Evolutionary conservation across 2,888 invertebrate species (phyloP).

Genomic region (Agrotis exclamationis): DNA sequence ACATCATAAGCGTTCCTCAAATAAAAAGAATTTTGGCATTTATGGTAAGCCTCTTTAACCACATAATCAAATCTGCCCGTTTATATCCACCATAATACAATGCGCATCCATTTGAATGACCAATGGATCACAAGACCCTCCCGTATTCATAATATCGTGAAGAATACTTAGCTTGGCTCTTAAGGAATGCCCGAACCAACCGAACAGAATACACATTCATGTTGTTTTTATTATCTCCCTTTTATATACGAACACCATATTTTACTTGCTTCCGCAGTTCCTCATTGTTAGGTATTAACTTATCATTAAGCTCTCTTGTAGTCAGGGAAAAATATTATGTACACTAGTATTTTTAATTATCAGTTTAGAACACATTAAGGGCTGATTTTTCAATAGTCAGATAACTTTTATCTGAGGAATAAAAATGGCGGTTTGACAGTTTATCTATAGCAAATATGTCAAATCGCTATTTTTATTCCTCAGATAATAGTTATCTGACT

Average conservation of each 20-base stretch:
- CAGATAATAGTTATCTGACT: no score
- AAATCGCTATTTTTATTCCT: no score
- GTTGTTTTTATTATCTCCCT: conserved; percentile 17
- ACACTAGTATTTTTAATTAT: no score
- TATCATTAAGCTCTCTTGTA: neutral
- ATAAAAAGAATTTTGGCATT: no score
- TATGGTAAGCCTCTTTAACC: neutral
- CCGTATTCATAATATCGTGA: conserved; percentile 40
- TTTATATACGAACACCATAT: conserved; percentile 26
- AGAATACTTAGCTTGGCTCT: conserved; percentile 30
- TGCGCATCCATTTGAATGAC: conserved; percentile 48
- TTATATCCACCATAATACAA: conserved; percentile 19
- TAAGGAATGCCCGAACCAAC: conserved; percentile 22
- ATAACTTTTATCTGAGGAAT: no score
- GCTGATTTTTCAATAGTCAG: no score
- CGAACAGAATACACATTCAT: conserved; percentile 28
- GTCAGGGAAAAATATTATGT: neutral
- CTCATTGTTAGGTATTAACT: neutral
- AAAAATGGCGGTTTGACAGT: no score
- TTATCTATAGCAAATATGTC: no score
- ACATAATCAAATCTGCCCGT: conserved; percentile 17
- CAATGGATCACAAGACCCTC: conserved; percentile 33
- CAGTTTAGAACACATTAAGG: no score
- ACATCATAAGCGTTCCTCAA: no score
- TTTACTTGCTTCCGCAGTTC: neutral